Conservation (phyloP, 1,140 invertebrate species). For the Oedothorax gibbosus region DNA sequence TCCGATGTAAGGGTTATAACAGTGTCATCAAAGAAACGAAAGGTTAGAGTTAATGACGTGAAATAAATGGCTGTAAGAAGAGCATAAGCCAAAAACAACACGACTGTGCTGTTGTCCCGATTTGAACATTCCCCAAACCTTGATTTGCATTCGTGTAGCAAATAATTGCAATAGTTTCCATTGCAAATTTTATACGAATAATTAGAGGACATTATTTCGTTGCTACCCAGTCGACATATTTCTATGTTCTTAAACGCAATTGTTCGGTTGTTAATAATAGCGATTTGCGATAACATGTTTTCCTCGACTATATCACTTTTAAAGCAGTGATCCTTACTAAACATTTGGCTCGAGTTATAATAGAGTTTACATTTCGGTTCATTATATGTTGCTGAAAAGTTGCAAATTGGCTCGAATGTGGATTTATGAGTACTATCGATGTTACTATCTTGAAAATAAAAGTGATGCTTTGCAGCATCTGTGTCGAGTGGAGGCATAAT, state of each 20-base stretch:
- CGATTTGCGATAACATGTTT: too few species aligned
- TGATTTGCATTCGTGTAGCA: background rate
- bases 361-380: background rate
- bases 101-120: background rate
- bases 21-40: conserved; percentile 21
- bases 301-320: too few species aligned
- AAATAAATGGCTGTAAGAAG: background rate
- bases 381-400: background rate
- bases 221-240: too few species aligned
- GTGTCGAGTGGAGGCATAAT: too few species aligned
- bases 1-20: background rate
- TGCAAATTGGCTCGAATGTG: background rate
- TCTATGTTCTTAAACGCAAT: too few species aligned
- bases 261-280: too few species aligned
- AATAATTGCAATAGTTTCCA: background rate
- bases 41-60: background rate
- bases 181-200: background rate
- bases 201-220: too few species aligned
- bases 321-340: background rate
- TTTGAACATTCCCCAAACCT: background rate
- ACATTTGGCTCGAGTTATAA: background rate
- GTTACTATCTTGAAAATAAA: background rate
- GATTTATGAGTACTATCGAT: too few species aligned
- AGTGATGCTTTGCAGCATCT: background rate
- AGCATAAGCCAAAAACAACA: background rate